These are phyloP conservation scores for Scaptomyza hsui DNA, from an alignment of 1,140 invertebrate species.

Conservation along the genomic window DNA sequence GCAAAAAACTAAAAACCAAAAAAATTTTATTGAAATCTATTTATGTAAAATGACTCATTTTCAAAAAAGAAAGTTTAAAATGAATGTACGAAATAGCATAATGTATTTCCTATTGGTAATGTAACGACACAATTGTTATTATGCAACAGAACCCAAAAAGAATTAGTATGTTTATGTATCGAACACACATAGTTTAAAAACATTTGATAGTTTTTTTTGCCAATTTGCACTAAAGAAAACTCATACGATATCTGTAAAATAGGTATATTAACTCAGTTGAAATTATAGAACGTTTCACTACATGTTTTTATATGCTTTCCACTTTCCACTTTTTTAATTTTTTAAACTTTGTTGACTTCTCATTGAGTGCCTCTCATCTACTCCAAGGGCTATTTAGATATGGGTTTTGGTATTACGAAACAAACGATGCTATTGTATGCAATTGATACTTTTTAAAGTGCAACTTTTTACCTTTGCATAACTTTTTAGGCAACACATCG, in stretches of 20 bases:
- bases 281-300: too few species aligned
- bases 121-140: constrained; percentile 28
- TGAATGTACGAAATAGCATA: constrained; percentile 10
- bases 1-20: constrained; percentile 55
- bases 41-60: background rate
- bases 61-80: constrained; percentile 8
- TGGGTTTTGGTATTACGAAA: constrained; percentile 23
- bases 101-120: constrained; percentile 33
- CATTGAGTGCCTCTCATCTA: constrained; percentile 38
- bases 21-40: constrained; percentile 28
- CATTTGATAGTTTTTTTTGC: constrained; percentile 12
- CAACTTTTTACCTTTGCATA: constrained; percentile 71
- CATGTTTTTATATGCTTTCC: constrained; percentile 9
- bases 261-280: background rate
- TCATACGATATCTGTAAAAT: background rate
- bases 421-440: constrained; percentile 11
- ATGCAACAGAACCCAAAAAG: background rate
- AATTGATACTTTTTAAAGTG: constrained; percentile 61
- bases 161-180: background rate
- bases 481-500: constrained; percentile 66
- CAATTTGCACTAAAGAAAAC: background rate
- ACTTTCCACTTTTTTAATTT: background rate
- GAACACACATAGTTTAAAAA: background rate
- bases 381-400: constrained; percentile 34
- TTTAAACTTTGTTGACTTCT: constrained; percentile 10